phyloP scores from a whole-genome alignment of 2,888 invertebrate genomes.

The Andricus curvator region DNA sequence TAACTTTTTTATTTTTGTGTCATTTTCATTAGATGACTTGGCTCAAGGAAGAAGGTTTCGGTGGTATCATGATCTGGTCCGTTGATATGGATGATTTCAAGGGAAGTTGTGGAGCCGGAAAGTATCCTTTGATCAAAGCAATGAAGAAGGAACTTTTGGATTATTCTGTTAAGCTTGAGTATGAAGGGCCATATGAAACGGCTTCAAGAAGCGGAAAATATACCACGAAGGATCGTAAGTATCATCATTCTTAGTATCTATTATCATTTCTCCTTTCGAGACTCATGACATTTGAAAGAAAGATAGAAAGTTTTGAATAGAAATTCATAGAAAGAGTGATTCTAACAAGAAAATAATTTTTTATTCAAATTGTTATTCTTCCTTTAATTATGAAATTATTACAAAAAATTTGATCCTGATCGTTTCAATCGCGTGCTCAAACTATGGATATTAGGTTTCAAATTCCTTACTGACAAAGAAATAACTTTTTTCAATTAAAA shows the following conservation, averaged over 20 bases:
- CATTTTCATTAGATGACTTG: conserved; percentile 87
- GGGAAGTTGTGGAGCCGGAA: conserved; percentile 93
- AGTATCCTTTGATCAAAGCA: conserved; percentile 92
- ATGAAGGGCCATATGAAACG: conserved; percentile 92
- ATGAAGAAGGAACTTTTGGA: conserved; percentile 91
- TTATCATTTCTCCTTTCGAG: too few relatives aligned
- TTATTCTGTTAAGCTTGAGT: conserved; percentile 90
- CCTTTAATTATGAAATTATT: too few relatives aligned
- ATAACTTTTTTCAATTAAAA: too few relatives aligned
- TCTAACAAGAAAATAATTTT: too few relatives aligned
- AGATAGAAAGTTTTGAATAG: too few relatives aligned
- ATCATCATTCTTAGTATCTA: background rate
- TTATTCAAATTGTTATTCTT: too few relatives aligned
- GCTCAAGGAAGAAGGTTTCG: conserved; percentile 95
- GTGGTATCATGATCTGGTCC: conserved; percentile 98
- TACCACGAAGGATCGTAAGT: conserved; percentile 94
- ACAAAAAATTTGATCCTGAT: too few relatives aligned
- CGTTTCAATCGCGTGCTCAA: too few relatives aligned
- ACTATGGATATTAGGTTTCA: too few relatives aligned
- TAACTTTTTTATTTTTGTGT: background rate
- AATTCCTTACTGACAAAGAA: too few relatives aligned
- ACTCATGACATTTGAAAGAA: too few relatives aligned
- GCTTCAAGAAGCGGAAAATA: conserved; percentile 86
- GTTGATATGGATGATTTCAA: conserved; percentile 97
- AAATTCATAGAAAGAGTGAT: too few relatives aligned